phyloP scores from a whole-genome alignment of 1,140 invertebrate species.

The Bombus cullumanus region DNA sequence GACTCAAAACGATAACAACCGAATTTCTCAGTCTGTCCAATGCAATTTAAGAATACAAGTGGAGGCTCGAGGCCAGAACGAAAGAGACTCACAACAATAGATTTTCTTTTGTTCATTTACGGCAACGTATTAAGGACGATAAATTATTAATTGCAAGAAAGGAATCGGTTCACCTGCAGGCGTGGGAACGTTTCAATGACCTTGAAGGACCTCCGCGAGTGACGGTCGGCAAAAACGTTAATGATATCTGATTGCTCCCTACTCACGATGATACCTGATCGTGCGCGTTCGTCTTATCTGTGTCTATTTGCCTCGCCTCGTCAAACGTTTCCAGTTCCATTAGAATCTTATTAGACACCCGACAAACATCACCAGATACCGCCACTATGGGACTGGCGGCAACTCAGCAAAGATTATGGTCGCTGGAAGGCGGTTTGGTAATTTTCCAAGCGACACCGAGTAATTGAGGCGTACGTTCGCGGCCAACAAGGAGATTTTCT shows the following conservation, averaged over 20 bases:
- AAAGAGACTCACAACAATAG: constrained; percentile 23
- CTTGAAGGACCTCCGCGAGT: constrained; percentile 48
- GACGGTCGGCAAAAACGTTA: constrained; percentile 76
- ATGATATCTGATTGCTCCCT: constrained; percentile 81
- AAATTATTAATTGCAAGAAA: constrained; percentile 64
- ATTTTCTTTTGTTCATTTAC: constrained; percentile 47
- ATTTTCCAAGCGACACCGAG: constrained; percentile 5
- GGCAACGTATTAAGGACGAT: constrained; percentile 64
- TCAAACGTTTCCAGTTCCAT: constrained; percentile 64
- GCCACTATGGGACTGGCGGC: too few relatives aligned
- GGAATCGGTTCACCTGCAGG: constrained; percentile 71
- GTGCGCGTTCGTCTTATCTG: constrained; percentile 71
- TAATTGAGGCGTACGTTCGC: constrained; percentile 21
- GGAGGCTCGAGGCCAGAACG: not conserved
- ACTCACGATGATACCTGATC: constrained; percentile 78
- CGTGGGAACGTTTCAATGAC: constrained; percentile 58
- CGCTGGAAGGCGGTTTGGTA: not conserved
- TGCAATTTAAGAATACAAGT: not conserved
- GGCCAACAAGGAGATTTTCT: constrained; percentile 6
- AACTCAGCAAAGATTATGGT: not conserved
- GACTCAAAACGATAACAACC: too few relatives aligned
- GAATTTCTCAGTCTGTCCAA: too few relatives aligned
- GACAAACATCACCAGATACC: constrained; percentile 44
- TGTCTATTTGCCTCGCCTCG: constrained; percentile 65
- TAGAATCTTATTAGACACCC: constrained; percentile 23